phyloP scores from a whole-genome alignment of 2,797 vertebrate species.

The Pseudomugil tenellus region DNA sequence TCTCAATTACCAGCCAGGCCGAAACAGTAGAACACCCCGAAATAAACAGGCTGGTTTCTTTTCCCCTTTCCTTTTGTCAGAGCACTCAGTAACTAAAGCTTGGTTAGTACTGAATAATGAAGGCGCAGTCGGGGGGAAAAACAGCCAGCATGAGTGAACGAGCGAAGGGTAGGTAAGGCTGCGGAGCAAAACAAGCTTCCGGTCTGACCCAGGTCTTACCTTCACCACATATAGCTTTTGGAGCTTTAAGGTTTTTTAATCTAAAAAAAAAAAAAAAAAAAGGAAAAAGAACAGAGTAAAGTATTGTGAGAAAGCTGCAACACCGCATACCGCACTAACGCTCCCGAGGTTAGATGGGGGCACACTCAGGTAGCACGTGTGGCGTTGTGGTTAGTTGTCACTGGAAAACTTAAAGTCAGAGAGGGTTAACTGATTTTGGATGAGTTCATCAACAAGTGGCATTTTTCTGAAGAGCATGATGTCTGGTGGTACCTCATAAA shows the following conservation, averaged over 20 bases:
- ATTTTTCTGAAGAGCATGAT: slow-evolving; percentile 9
- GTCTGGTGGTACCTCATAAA: slow-evolving; percentile 43
- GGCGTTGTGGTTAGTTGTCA: slow-evolving; percentile 45
- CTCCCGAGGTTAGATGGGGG: slow-evolving; percentile 13
- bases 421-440: slow-evolving; percentile 42
- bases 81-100: slow-evolving; percentile 75
- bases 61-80: slow-evolving; percentile 69
- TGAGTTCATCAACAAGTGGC: slow-evolving; percentile 44
- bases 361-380: slow-evolving; percentile 44
- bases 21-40: slow-evolving; percentile 70
- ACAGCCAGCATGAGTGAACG: slow-evolving; percentile 75
- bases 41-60: slow-evolving; percentile 71
- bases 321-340: slow-evolving; percentile 50
- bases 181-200: slow-evolving; percentile 55
- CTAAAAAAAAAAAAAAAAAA: slow-evolving; percentile 81
- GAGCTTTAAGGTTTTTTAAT: slow-evolving; percentile 86
- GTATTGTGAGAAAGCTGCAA: slow-evolving; percentile 75
- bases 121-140: slow-evolving; percentile 18
- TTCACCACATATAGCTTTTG: slow-evolving; percentile 84
- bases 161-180: slow-evolving; percentile 59
- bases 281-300: slow-evolving; percentile 82
- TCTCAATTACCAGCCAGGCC: slow-evolving; percentile 79
- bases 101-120: slow-evolving; percentile 77
- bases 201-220: slow-evolving; percentile 86
- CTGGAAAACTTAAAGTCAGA: slow-evolving; percentile 55